These are phyloP conservation scores for Latrodectus geometricus DNA, from an alignment of 1,140 invertebrate species.

Conservation along the genomic window DNA sequence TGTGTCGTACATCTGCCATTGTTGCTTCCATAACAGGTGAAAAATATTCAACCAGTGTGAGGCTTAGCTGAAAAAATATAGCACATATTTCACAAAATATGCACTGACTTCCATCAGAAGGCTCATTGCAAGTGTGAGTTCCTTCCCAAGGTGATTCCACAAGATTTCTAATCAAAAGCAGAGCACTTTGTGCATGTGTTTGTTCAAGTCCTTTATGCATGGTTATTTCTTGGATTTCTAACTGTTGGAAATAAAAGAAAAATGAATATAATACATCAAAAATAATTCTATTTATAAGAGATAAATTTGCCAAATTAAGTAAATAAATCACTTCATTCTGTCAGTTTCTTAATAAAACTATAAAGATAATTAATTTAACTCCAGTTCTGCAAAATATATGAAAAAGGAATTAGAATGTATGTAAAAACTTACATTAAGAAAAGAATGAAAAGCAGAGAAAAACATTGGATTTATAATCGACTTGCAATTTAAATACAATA, in stretches of 20 bases:
- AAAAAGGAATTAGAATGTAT: no score
- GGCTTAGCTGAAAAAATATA: constrained; percentile 85
- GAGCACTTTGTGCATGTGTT: constrained; percentile 79
- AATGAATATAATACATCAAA: neutral
- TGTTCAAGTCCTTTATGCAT: constrained; percentile 84
- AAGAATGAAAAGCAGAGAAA: no score
- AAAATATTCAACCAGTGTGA: constrained; percentile 71
- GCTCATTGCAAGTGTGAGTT: constrained; percentile 77
- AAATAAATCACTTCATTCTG: neutral
- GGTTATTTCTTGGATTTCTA: constrained; percentile 93
- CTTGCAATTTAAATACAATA: no score
- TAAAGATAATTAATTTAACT: no score
- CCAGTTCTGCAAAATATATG: no score
- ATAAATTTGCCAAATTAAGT: neutral
- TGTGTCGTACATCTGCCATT: constrained; percentile 65
- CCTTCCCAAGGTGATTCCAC: constrained; percentile 81
- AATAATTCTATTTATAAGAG: neutral
- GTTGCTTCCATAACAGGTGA: constrained; percentile 70
- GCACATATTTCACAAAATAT: constrained; percentile 90
- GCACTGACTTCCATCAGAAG: constrained; percentile 76
- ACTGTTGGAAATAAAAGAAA: constrained; percentile 71
- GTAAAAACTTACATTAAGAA: no score
- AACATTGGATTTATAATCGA: no score
- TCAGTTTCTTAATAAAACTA: no score
- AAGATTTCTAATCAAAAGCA: constrained; percentile 85